A percentile compares a stretch with the other conserved stretches of the same genome.
These are phyloP conservation scores for Lepisosteus oculatus DNA, from an alignment of 2,113 vertebrate species.

Conservation along the genomic window DNA sequence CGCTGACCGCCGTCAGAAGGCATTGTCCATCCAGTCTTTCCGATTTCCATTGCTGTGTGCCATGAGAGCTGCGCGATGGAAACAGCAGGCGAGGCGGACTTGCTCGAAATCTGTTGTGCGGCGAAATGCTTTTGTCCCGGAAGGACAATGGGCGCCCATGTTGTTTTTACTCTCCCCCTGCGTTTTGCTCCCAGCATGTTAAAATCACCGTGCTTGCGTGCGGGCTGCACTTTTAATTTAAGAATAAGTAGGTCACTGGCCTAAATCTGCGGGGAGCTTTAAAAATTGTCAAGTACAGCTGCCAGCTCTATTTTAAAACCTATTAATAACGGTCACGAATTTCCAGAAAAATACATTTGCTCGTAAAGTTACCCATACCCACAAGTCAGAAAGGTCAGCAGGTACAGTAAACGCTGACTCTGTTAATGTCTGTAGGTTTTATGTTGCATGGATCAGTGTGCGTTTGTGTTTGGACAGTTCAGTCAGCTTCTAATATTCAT, in stretches of 20 bases:
- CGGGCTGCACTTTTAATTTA: conserved; percentile 30
- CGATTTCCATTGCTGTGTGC: too few relatives aligned
- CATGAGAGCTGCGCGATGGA: background rate
- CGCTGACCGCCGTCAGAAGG: too few relatives aligned
- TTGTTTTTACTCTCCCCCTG: background rate
- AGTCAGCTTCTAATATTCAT: too few relatives aligned
- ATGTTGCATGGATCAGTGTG: background rate
- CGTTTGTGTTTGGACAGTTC: too few relatives aligned
- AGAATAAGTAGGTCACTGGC: conserved; percentile 41
- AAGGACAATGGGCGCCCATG: too few relatives aligned
- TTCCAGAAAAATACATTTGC: conserved; percentile 11
- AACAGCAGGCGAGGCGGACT: too few relatives aligned
- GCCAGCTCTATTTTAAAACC: conserved; percentile 9
- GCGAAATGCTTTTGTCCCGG: too few relatives aligned
- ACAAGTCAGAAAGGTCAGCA: background rate
- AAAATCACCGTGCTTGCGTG: background rate
- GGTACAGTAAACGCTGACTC: conserved; percentile 6
- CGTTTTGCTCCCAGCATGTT: conserved; percentile 7
- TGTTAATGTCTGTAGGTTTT: conserved; percentile 1
- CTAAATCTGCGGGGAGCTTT: conserved; percentile 36
- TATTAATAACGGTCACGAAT: background rate
- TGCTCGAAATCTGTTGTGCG: too few relatives aligned
- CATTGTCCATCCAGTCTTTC: too few relatives aligned
- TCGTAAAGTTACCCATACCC: background rate
- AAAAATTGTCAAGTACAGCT: conserved; percentile 27